Base-by-base conservation (phyloP, 2,113 vertebrate species). In the Asarcornis scutulata region DNA sequence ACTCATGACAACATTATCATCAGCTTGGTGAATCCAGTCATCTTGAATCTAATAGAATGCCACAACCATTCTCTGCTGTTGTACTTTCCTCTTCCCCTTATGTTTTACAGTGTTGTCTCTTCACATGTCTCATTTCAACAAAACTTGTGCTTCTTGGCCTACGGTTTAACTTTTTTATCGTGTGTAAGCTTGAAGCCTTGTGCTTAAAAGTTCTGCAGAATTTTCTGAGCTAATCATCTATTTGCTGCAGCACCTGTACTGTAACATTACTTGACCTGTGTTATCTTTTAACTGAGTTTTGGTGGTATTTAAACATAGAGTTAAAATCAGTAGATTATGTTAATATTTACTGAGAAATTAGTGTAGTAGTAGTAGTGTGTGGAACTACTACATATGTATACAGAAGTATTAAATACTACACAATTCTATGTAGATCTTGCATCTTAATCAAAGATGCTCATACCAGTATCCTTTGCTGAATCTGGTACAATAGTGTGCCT, bases 11-110 rank as follows among this genome's bases (percentile, higher is more conserved):
- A 97, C 96, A 95, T 95, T 98, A 88, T 89, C 98, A 97, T 98
- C 97, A 98, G 94, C 98, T 97, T 98, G 97, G 96, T 98, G 98
- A 98, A 97, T 94, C 96, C 97, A 95, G 90, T 97, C 97, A 96
- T 97, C 97, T 88, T 91, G 86, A 96, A 91, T 84, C 93, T 97
- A 92, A 95, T 96, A 98, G 96, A 97, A 73, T 82, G 90, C 95
- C 94, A 97, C 95, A 96, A 68, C 84, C 94, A 94, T 85, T 94
- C 90, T 95, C 96, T 95, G 95, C 87, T 80, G 87, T 95, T 98
- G 96, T 97, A 92, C 93, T 95, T 92, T 95, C 86, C 74, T 80
- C 69, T 93, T 91, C 76, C 52, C 93, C 82, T 42, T 74, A 85
- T 92, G 82, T 90, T 96, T 89, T 97, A 92, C 92, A 74, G 56